phyloP scores from a whole-genome alignment of 2,113 vertebrate species.

The Podarcis muralis region DNA sequence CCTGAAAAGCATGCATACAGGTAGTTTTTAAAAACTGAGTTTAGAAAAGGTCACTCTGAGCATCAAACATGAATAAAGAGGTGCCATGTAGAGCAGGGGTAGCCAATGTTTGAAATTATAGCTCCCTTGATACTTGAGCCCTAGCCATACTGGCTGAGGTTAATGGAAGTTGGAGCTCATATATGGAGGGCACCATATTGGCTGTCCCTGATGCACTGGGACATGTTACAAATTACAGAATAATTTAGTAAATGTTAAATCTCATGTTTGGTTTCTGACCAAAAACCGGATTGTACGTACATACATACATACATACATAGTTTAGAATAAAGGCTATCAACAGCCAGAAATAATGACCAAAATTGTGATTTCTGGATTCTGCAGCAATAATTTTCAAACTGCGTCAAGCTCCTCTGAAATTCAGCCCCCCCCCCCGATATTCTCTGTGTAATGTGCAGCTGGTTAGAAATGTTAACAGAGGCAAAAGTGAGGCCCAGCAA shows the following conservation, averaged over 20 bases:
- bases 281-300: neutral
- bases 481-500: neutral
- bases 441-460: neutral
- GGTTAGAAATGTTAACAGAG: neutral
- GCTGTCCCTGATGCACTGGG: neutral
- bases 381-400: neutral
- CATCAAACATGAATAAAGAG: too few species aligned
- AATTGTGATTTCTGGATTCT: neutral
- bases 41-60: neutral
- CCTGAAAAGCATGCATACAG: neutral
- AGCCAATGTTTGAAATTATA: too few species aligned
- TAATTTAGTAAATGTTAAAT: neutral
- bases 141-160: too few species aligned
- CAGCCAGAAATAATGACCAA: slow-evolving; percentile 24
- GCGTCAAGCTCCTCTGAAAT: neutral
- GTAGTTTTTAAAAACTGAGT: neutral
- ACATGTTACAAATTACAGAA: neutral
- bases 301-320: neutral
- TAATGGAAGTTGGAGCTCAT: too few species aligned
- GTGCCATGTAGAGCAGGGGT: too few species aligned
- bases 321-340: slow-evolving; percentile 52
- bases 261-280: neutral
- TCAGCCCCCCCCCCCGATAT: too few species aligned
- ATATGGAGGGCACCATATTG: too few species aligned
- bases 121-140: too few species aligned